A percentile compares a stretch with the other conserved stretches of the same genome.
These are phyloP conservation scores for Himalopsyche kuldschensis DNA, from an alignment of 2,888 invertebrate species.

Conservation along the genomic window DNA sequence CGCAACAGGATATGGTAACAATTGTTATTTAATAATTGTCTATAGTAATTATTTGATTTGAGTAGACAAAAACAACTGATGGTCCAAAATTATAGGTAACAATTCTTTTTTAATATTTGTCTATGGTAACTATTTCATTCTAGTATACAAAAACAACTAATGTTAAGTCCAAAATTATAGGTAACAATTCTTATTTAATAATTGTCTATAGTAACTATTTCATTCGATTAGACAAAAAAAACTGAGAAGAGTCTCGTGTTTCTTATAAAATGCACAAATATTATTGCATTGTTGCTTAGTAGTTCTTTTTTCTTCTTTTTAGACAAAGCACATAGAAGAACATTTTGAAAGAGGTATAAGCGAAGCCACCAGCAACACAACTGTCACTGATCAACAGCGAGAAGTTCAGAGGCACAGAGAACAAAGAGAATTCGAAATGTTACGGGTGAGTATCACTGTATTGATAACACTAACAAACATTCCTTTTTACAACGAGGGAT, in stretches of 20 bases:
- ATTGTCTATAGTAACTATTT: background rate
- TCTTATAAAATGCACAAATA: no score
- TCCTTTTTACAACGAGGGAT: background rate
- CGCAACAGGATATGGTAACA: constrained; percentile 55
- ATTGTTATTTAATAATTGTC: background rate
- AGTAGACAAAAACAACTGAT: background rate
- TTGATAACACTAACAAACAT: background rate
- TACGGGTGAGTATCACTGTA: constrained; percentile 54
- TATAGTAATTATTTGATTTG: background rate
- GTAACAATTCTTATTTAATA: background rate
- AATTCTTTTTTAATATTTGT: no score
- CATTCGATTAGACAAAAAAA: background rate
- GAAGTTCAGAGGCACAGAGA: constrained; percentile 74
- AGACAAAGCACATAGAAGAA: constrained; percentile 80
- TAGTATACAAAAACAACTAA: background rate
- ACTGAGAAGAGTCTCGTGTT: no score
- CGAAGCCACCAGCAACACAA: constrained; percentile 41
- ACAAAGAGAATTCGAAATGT: constrained; percentile 77
- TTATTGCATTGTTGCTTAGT: background rate
- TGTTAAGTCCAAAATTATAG: no score
- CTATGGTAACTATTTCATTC: background rate
- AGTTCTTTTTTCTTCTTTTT: constrained; percentile 42
- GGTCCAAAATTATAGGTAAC: no score
- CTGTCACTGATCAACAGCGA: constrained; percentile 53
- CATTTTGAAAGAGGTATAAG: constrained; percentile 68